phyloP scores from a whole-genome alignment of 2,888 invertebrate species.

The Metallyticus violacea region DNA sequence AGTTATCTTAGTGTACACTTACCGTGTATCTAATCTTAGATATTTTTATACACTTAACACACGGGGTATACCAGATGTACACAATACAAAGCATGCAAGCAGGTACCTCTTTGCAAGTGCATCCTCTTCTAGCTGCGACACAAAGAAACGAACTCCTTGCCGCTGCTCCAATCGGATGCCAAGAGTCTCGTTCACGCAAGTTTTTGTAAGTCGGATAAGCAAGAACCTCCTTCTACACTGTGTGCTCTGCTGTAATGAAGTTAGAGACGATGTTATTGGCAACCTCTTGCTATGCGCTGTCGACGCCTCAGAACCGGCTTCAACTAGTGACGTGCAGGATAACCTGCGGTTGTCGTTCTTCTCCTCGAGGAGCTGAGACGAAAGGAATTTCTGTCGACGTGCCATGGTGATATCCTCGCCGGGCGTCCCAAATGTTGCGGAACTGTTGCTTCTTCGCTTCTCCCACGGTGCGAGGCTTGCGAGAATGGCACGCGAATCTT shows the following conservation, averaged over 20 bases:
- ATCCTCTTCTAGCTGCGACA: slow-evolving; percentile 61
- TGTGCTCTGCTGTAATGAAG: not conserved
- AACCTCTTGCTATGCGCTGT: not conserved
- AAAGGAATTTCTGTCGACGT: slow-evolving; percentile 52
- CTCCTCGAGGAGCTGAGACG: slow-evolving; percentile 44
- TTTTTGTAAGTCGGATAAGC: slow-evolving; percentile 61
- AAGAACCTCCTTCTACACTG: slow-evolving; percentile 34
- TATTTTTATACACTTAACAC: no score
- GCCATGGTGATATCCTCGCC: slow-evolving; percentile 53
- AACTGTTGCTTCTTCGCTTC: slow-evolving; percentile 41
- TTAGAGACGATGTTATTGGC: not conserved
- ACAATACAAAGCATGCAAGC: no score
- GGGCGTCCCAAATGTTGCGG: slow-evolving; percentile 40
- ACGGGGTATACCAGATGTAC: no score
- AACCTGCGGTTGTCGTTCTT: not conserved
- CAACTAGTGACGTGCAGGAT: not conserved
- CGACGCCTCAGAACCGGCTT: not conserved
- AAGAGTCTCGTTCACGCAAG: slow-evolving; percentile 63
- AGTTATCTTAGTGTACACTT: no score
- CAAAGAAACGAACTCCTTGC: slow-evolving; percentile 60
- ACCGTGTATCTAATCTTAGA: no score
- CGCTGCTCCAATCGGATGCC: slow-evolving; percentile 71
- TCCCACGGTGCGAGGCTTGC: not conserved
- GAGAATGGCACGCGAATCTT: not conserved
- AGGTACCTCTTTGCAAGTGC: slow-evolving; percentile 59